Evolutionary conservation across 2,797 vertebrate species (phyloP), one percentile per base, ranked within the genome.

Genomic region (Enteromius afrohamiltoni): DNA sequence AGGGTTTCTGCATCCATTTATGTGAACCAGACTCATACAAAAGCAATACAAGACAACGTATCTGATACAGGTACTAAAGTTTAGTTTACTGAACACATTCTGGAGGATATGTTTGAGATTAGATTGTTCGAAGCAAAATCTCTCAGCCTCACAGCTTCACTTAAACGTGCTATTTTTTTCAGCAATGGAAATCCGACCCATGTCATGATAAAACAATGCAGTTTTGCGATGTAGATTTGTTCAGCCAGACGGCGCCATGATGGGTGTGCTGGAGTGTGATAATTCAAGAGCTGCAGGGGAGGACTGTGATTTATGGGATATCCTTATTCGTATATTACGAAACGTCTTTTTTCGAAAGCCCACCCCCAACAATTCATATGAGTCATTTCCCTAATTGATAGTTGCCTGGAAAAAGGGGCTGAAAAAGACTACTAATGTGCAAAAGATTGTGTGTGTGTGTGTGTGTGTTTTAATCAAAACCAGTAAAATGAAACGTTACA

Each of bases 351-450:
- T 77, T 70, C 3, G 53, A 83, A 65, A 71, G 40, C 64, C 81
- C 70, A 26, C 68, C 49, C 68, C 70, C 80, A 60, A 53, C 34
- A 69, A 55, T 82, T 78, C n/a, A 64, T 71, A 49, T 6, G 40
- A 85, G 73, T 85, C 75, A 82, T 85, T 82, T 82, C 13, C 60
- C 9, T 83, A 55, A 85, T 73, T 79, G 67, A 81, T 81, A 77
- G 75, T 83, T 79, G 75, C 85, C 17, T 83, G 60, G 60, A 86
- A 86, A 86, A 64, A 62, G 19, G n/a, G n/a, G 6, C 68, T 83
- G 37, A 45, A 75, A 76, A 68, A 69, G 19, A 34, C 51, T 47
- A 60, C 70, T 70, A 69, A 58, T 83, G 73, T 31, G 6, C 62
- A 76, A 14, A 67, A 10, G 17, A n/a, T 0, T 21, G 29, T 37